Conservation (phyloP, 37 sponge, comb jelly and placozoan species). For the Beroe ovata region DNA sequence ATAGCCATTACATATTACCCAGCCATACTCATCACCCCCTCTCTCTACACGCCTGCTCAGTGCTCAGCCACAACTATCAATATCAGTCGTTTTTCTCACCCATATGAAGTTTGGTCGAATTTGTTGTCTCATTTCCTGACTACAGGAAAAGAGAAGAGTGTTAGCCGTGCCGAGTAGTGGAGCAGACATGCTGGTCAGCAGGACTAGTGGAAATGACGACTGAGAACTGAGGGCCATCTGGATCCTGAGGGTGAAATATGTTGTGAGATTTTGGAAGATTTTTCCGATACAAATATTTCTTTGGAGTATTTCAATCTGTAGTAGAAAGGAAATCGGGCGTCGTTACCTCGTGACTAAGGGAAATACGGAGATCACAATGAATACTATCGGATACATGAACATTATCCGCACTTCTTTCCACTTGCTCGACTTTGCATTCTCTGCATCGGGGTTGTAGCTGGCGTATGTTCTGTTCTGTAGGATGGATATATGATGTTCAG, state of each 20-base stretch:
- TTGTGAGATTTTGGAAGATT: background rate
- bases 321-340: no score
- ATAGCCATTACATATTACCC: no score
- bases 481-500: background rate
- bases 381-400: slow-evolving; percentile 45
- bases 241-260: slow-evolving; percentile 41
- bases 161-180: slow-evolving; percentile 36
- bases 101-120: slow-evolving; percentile 16
- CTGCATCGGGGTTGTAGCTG: slow-evolving; percentile 23
- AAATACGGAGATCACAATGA: slow-evolving; percentile 2
- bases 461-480: slow-evolving; percentile 59
- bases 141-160: slow-evolving; percentile 57
- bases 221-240: slow-evolving; percentile 41
- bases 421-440: slow-evolving; percentile 27
- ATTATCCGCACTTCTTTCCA: slow-evolving; percentile 57
- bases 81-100: background rate
- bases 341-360: slow-evolving; percentile 40
- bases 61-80: no score
- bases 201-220: slow-evolving; percentile 35
- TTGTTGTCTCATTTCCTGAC: slow-evolving; percentile 51
- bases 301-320: no score
- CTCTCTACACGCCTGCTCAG: no score
- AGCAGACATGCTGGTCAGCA: slow-evolving; percentile 52
- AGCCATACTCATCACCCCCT: no score
- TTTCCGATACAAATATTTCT: no score